These are phyloP conservation scores for Himalopsyche tibetana DNA, from an alignment of 2,888 invertebrate species.

Conservation along the genomic window DNA sequence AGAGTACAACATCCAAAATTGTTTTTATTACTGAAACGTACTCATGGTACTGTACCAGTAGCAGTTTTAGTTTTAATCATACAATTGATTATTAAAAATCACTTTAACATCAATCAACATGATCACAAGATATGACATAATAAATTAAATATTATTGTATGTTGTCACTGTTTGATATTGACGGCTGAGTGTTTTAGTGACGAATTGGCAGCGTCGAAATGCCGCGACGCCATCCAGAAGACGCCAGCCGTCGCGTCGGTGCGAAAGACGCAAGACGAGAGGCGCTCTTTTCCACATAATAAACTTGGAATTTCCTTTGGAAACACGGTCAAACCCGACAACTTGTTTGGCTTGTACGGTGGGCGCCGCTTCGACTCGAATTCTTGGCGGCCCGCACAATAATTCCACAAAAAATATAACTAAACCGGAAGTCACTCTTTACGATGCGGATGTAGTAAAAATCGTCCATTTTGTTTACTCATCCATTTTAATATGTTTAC, in stretches of 20 bases:
- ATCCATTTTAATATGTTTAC: constrained; percentile 30
- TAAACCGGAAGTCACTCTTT: constrained; percentile 13
- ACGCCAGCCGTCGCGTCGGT: constrained; percentile 30
- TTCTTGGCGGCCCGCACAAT: constrained; percentile 26
- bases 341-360: constrained; percentile 24
- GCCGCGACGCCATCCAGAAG: constrained; percentile 28
- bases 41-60: too few relatives aligned
- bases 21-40: too few relatives aligned
- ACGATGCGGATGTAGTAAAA: constrained; percentile 34
- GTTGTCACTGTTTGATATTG: too few relatives aligned
- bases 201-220: background rate
- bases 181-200: background rate
- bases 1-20: too few relatives aligned
- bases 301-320: constrained; percentile 21
- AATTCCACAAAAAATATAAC: constrained; percentile 14
- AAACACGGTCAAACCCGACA: constrained; percentile 21
- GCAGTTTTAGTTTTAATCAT: too few relatives aligned
- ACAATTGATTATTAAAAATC: too few relatives aligned
- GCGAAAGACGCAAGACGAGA: constrained; percentile 31
- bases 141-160: too few relatives aligned
- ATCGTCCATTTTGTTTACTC: constrained; percentile 30
- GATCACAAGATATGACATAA: too few relatives aligned
- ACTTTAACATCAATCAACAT: too few relatives aligned
- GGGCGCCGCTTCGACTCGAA: constrained; percentile 29
- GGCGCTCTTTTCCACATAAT: constrained; percentile 31